phyloP scores from a whole-genome alignment of 1,140 invertebrate species.

The Tetramorium simillimum region DNA sequence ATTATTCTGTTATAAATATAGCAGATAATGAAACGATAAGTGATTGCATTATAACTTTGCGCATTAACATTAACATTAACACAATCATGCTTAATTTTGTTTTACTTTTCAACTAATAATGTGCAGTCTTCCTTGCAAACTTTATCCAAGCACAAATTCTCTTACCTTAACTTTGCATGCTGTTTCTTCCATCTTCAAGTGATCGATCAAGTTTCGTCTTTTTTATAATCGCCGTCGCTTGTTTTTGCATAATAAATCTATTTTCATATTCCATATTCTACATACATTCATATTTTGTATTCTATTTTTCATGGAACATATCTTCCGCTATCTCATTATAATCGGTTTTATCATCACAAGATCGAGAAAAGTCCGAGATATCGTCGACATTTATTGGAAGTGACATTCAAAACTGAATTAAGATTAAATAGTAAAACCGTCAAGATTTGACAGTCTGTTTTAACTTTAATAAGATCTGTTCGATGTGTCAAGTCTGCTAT shows the following conservation, averaged over 20 bases:
- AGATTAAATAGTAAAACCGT: background rate
- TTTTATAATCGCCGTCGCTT: background rate
- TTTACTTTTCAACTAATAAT: slow-evolving; percentile 80
- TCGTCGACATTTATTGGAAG: background rate
- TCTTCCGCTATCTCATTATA: slow-evolving; percentile 2
- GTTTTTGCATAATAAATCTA: background rate
- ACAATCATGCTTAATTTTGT: too few relatives aligned
- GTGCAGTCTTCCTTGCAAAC: slow-evolving; percentile 77
- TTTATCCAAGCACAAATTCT: slow-evolving; percentile 72
- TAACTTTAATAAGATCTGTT: slow-evolving; percentile 3
- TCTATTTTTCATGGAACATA: background rate
- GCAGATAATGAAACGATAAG: background rate
- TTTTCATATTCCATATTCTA: background rate
- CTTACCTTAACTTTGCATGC: slow-evolving; percentile 66
- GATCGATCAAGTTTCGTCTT: slow-evolving; percentile 30
- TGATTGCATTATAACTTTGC: background rate
- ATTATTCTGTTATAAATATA: background rate
- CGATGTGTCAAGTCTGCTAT: background rate
- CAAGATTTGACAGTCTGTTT: background rate
- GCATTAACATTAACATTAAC: too few relatives aligned
- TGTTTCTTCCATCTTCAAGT: slow-evolving; percentile 72
- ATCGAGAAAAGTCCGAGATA: slow-evolving; percentile 26
- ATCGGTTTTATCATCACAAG: slow-evolving; percentile 37
- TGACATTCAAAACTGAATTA: background rate
- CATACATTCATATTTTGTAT: too few relatives aligned